A percentile compares a stretch with the other conserved stretches of the same genome.
These are phyloP conservation scores for Sylvietta virens DNA, from an alignment of 2,113 vertebrate species.

Conservation along the genomic window DNA sequence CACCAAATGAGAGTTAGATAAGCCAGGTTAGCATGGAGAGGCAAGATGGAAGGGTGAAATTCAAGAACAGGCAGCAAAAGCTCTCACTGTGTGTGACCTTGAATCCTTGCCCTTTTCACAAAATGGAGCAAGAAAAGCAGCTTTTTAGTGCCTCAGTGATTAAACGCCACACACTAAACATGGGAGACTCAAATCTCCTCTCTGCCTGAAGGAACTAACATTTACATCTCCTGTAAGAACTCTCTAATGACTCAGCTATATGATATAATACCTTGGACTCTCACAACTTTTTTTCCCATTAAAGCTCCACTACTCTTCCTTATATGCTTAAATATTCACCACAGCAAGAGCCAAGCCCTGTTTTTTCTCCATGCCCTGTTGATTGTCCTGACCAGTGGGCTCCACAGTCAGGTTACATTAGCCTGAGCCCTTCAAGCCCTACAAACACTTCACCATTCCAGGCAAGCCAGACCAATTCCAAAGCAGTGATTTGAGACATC, in stretches of 20 bases:
- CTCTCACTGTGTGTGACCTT: not conserved
- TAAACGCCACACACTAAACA: not conserved
- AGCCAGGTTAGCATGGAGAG: not conserved
- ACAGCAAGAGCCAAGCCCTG: not conserved
- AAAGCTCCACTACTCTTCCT: not conserved
- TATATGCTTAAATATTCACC: not conserved
- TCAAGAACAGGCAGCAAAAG: not conserved
- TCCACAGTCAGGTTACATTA: not conserved
- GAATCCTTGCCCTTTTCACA: not conserved
- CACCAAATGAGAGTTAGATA: not conserved
- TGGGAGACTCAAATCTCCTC: slow-evolving; percentile 4
- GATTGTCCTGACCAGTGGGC: not conserved
- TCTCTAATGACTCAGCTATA: slow-evolving; percentile 45
- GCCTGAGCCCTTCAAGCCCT: not conserved
- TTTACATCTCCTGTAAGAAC: slow-evolving; percentile 39
- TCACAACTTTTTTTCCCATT: not conserved
- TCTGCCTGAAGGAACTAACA: slow-evolving; percentile 21
- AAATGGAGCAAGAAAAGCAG: not conserved
- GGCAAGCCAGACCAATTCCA: not conserved
- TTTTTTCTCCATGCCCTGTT: accelerated
- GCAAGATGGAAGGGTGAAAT: not conserved
- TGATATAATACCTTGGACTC: slow-evolving; percentile 7
- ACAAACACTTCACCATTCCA: not conserved
- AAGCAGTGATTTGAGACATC: not conserved
- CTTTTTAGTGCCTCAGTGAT: not conserved